Conservation (phyloP, 2,888 invertebrate genomes). For the Eristalinus sepulchralis region DNA sequence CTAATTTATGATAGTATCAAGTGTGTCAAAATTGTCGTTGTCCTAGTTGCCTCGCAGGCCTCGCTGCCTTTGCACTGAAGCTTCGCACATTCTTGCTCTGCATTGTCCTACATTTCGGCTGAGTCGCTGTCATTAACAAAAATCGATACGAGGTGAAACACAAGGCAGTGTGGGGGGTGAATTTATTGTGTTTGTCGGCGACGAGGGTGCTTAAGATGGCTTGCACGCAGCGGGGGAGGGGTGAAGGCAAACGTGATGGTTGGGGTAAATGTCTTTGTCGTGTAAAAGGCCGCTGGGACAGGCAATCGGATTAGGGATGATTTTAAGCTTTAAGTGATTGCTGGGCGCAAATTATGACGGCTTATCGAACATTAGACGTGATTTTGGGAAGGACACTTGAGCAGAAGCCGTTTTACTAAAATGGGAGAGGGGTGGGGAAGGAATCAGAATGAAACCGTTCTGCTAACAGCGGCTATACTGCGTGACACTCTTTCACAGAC, state of each 20-base stretch:
- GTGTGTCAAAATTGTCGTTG: conserved; percentile 43
- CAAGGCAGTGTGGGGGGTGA: neutral
- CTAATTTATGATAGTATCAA: conserved; percentile 59
- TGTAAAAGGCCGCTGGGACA: neutral
- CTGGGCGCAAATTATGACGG: neutral
- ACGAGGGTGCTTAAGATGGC: too few relatives aligned
- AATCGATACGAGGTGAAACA: conserved; percentile 35
- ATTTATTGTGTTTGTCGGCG: neutral
- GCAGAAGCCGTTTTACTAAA: neutral
- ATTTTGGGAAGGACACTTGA: neutral
- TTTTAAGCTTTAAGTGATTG: conserved; percentile 4
- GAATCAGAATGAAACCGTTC: too few relatives aligned
- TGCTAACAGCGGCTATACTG: too few relatives aligned
- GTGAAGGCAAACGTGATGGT: too few relatives aligned
- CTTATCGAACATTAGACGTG: neutral
- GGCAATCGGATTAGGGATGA: neutral
- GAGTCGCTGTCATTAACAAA: conserved; percentile 17
- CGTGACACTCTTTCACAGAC: too few relatives aligned
- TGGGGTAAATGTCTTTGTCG: neutral
- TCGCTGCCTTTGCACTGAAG: neutral
- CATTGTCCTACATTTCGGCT: conserved; percentile 47
- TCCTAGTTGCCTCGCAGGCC: conserved; percentile 30
- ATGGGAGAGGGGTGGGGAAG: too few relatives aligned
- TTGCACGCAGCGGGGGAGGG: neutral
- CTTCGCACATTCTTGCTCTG: neutral